Base-by-base conservation (phyloP, 2,113 vertebrate species). In the Neolamprologus modestus region DNA sequence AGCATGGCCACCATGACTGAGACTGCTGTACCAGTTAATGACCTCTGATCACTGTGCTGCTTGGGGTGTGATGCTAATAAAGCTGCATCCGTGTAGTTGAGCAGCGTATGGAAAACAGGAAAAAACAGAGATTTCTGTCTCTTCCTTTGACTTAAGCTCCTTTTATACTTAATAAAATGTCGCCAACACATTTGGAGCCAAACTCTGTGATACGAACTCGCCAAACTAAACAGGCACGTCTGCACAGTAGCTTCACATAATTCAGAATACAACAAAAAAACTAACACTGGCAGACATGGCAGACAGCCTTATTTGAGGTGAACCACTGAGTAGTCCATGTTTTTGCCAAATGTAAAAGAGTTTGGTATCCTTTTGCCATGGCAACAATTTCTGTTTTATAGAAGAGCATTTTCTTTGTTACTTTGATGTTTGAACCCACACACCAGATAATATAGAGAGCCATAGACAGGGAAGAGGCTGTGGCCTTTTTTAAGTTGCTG, bases 131-230 rank as follows among this genome's bases (percentile, higher is more conserved):
- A 13, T 37, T 3, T 19, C 19, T 13, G 61, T 66, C 10, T 66
- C 19, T 0, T 66, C 2, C 10, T 21, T 37, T 66, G 0, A 37
- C 33, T 37, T 37, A 37, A 37, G 7, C 33, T 21, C 33, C 0
- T 12, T 66, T 5, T 66, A 13, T 2, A 50, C 19, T 76, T 31
- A 47, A 28, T 12, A 12, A 31, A 50, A 78, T 78, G 26, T 76
- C 0, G 0, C 5, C 2, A 6, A 9, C 3, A 4, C 13, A 42
- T 71, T 42, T 26, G n/a, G 21, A 42, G 37, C 13, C n/a, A 45
- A 14, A 26, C 21, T 45, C 37, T 45, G 6, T n/a, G 31, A n/a
- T 0, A 66, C 2, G 61, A 66, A 66, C 17, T 37, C 2, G 4
- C 11, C 63, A 68, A 45, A 45, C 68, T 17, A 26, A 45, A 45